phyloP scores from a whole-genome alignment of 2,888 invertebrate genomes.

The Eucriotettix oculatus region DNA sequence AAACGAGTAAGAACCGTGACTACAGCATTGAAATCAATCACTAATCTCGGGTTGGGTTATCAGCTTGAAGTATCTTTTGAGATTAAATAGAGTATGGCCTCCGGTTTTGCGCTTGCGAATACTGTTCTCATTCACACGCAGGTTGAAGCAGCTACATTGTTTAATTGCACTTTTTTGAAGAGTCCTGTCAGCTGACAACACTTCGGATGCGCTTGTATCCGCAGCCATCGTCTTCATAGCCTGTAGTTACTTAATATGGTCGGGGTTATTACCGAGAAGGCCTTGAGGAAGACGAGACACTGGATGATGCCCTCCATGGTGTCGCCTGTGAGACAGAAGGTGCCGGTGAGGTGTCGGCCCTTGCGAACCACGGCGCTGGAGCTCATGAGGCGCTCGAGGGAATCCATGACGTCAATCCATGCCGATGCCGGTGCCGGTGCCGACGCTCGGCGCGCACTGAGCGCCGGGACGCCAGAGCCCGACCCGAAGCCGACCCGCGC shows the following conservation, averaged over 20 bases:
- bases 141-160: too few relatives aligned
- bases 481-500: not conserved
- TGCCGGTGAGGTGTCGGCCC: conserved; percentile 62
- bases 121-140: too few relatives aligned
- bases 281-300: conserved; percentile 81
- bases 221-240: too few relatives aligned
- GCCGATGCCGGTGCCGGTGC: conserved; percentile 25
- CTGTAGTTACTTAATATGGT: not conserved
- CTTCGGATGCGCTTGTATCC: too few relatives aligned
- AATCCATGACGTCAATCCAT: conserved; percentile 45
- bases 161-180: too few relatives aligned
- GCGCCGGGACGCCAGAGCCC: not conserved
- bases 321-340: conserved; percentile 77
- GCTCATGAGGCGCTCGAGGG: conserved; percentile 40
- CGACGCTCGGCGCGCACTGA: conserved; percentile 39
- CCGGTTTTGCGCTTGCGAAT: too few relatives aligned
- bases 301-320: conserved; percentile 90
- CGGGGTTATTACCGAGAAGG: conserved; percentile 72
- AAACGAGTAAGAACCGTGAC: too few relatives aligned
- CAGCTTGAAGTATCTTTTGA: too few relatives aligned
- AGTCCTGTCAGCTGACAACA: too few relatives aligned
- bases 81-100: too few relatives aligned
- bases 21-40: too few relatives aligned
- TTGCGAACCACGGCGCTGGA: conserved; percentile 48
- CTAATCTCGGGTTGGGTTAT: too few relatives aligned